phyloP scores from a whole-genome alignment of 2,113 vertebrate genomes.

The Pyrgilauda ruficollis region DNA sequence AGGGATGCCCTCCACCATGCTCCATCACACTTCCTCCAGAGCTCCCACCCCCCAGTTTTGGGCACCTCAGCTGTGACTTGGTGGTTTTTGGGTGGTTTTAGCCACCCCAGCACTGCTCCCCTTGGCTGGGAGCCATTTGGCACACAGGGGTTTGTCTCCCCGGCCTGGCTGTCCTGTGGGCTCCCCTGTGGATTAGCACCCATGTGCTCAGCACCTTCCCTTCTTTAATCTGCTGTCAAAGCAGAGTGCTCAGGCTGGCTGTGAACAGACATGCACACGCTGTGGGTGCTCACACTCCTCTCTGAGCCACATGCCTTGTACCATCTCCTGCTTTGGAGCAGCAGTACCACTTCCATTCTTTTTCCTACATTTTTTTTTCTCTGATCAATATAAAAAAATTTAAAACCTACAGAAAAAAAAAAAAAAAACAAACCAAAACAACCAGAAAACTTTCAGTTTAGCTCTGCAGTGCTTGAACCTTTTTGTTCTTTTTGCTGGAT shows the following conservation, averaged over 20 bases:
- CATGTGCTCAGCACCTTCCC: background rate
- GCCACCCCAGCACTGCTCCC: background rate
- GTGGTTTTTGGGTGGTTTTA: background rate
- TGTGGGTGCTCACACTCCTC: background rate
- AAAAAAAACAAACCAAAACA: background rate
- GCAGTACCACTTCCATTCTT: background rate
- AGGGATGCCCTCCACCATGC: background rate
- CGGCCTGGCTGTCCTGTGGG: background rate
- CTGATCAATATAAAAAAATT: background rate
- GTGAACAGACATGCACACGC: accelerated
- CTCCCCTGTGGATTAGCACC: background rate
- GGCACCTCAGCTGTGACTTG: accelerated
- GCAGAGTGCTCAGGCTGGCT: background rate
- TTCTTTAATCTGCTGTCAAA: background rate
- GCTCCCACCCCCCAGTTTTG: background rate
- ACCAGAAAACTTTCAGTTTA: background rate
- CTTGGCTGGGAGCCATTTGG: background rate
- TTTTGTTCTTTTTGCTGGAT: background rate
- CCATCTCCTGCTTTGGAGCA: background rate
- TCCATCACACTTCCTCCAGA: background rate
- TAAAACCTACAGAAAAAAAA: background rate
- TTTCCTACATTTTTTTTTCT: background rate
- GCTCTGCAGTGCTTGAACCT: background rate
- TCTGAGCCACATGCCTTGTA: background rate
- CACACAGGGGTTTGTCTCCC: background rate